Evolutionary conservation across 2,797 vertebrate species (phyloP).

Genomic region (Yasuhikotakia modesta): DNA sequence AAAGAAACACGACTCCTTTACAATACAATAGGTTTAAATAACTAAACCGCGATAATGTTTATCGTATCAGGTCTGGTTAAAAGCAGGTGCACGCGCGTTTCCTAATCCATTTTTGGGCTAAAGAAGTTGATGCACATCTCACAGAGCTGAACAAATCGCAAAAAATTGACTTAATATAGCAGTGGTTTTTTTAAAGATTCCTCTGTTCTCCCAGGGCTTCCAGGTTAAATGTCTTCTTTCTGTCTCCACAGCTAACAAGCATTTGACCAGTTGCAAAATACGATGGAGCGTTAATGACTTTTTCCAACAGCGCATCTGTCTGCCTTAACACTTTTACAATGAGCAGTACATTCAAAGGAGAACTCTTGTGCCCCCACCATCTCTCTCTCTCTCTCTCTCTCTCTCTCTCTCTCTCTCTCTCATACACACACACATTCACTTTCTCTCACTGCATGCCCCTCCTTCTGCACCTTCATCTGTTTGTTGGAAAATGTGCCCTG

Average conservation of each 20-base stretch:
- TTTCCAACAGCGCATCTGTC: constrained; percentile 22
- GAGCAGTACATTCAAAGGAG: constrained; percentile 16
- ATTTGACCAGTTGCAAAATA: constrained; percentile 18
- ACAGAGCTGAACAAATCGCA: background rate
- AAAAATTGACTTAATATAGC: background rate
- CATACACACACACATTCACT: background rate
- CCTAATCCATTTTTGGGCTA: constrained; percentile 4
- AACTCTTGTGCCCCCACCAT: constrained; percentile 14
- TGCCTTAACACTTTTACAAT: constrained; percentile 16
- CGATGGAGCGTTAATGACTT: constrained; percentile 11
- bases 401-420: background rate
- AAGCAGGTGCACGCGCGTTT: constrained; percentile 5
- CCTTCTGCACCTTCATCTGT: constrained; percentile 20
- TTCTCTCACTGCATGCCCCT: constrained; percentile 17
- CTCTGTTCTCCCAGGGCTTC: background rate
- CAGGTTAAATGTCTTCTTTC: background rate
- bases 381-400: constrained; percentile 13
- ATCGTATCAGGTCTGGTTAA: constrained; percentile 4
- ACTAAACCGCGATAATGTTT: background rate
- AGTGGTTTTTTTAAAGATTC: background rate
- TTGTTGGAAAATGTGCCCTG: background rate
- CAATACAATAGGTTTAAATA: background rate
- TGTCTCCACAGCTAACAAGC: background rate
- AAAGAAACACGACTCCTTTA: background rate
- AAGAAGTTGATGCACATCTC: constrained; percentile 25